Conservation (phyloP, 2,888 invertebrate species). For the Slavum lentiscoides region DNA sequence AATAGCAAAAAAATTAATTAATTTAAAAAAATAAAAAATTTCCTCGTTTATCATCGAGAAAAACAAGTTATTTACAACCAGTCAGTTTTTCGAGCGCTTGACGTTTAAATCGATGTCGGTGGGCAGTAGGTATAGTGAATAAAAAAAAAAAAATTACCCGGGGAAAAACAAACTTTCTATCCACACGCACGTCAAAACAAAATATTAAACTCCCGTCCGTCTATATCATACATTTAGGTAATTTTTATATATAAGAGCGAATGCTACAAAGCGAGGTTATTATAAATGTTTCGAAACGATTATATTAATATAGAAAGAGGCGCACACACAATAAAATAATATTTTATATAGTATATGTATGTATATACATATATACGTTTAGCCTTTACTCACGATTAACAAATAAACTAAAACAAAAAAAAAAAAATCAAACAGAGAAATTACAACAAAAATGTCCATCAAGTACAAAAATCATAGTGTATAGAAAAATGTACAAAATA, state of each 20-base stretch:
- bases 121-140: neutral
- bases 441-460: constrained; percentile 11
- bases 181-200: constrained; percentile 39
- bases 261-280: constrained; percentile 20
- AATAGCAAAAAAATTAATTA: too few species aligned
- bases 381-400: constrained; percentile 17
- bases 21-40: too few species aligned
- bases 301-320: neutral
- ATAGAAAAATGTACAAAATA: too few species aligned
- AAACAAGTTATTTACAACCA: constrained; percentile 22
- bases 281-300: neutral
- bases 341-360: neutral
- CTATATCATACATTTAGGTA: neutral
- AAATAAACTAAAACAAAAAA: neutral
- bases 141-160: constrained; percentile 12
- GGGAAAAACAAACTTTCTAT: neutral
- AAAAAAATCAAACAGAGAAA: neutral
- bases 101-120: constrained; percentile 39
- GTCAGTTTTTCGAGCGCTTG: constrained; percentile 12
- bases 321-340: neutral
- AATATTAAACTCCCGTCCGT: constrained; percentile 20
- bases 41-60: constrained; percentile 37
- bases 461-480: neutral
- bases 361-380: neutral
- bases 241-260: constrained; percentile 1